Conservation (phyloP, 2,113 vertebrate species). For the Alces alces region DNA sequence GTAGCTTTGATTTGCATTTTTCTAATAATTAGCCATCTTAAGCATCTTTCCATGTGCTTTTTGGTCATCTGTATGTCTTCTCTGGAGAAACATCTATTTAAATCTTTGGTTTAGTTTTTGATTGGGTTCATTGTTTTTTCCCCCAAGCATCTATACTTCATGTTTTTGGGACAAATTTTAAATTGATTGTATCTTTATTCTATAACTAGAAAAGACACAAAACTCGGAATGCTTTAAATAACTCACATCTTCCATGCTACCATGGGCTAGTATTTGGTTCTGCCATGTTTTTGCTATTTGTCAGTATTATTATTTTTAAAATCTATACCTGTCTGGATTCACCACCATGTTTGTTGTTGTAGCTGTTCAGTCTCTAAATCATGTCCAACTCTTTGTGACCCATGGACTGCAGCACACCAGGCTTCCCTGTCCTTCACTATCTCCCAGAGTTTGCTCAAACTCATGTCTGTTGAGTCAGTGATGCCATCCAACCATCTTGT, state of each 20-base stretch:
- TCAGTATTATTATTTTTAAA: not conserved
- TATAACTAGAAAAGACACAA: not conserved
- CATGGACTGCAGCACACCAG: not conserved
- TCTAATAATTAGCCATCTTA: not conserved
- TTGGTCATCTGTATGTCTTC: not conserved
- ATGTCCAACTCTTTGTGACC: not conserved
- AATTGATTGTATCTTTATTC: not conserved
- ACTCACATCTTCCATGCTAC: not conserved
- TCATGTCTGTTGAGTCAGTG: not conserved
- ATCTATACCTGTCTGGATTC: not conserved
- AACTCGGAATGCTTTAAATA: not conserved
- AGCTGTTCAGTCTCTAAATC: not conserved
- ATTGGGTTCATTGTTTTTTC: not conserved
- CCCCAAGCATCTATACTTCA: not conserved
- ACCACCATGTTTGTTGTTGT: not conserved
- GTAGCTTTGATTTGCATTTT: not conserved
- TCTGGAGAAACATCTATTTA: not conserved
- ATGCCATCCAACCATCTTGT: not conserved
- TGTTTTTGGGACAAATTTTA: not conserved
- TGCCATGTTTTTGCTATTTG: not conserved
- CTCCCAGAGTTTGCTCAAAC: not conserved
- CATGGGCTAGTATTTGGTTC: not conserved
- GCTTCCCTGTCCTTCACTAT: not conserved
- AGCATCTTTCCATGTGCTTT: not conserved
- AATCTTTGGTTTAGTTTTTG: not conserved